These are phyloP conservation scores for Antedon mediterranea DNA, from an alignment of 53 echinoderm and acorn worm genomes.

Conservation along the genomic window DNA sequence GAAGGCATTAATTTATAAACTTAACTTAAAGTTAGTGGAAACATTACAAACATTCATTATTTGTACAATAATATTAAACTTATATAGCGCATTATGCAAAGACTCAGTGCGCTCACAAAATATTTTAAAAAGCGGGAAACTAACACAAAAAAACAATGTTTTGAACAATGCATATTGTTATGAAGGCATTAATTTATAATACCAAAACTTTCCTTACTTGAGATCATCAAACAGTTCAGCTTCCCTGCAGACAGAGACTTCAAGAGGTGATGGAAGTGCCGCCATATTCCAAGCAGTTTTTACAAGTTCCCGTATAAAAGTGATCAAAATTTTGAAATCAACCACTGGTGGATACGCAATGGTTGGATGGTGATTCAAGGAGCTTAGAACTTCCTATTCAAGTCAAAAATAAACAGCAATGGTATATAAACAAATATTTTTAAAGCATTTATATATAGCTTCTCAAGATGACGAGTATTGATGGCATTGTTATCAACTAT, in stretches of 20 bases:
- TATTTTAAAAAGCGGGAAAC: too few relatives aligned
- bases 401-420: neutral
- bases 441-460: too few relatives aligned
- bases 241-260: conserved; percentile 43
- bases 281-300: conserved; percentile 82
- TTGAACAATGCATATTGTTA: neutral
- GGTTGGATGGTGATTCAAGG: conserved; percentile 81
- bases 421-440: neutral
- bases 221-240: conserved; percentile 80
- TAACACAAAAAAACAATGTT: too few relatives aligned
- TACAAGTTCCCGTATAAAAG: conserved; percentile 82
- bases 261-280: conserved; percentile 68
- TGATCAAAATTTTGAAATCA: conserved; percentile 69
- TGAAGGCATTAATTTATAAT: neutral
- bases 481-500: too few relatives aligned
- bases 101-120: too few relatives aligned
- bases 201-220: conserved; percentile 37
- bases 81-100: too few relatives aligned
- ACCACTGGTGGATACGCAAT: conserved; percentile 89
- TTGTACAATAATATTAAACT: too few relatives aligned
- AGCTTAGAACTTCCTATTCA: conserved; percentile 82
- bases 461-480: too few relatives aligned
- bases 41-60: too few relatives aligned
- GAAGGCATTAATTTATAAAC: too few relatives aligned
- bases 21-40: too few relatives aligned